Base-by-base conservation (phyloP, 2,797 vertebrate genomes). In the Pempheris klunzingeri region DNA sequence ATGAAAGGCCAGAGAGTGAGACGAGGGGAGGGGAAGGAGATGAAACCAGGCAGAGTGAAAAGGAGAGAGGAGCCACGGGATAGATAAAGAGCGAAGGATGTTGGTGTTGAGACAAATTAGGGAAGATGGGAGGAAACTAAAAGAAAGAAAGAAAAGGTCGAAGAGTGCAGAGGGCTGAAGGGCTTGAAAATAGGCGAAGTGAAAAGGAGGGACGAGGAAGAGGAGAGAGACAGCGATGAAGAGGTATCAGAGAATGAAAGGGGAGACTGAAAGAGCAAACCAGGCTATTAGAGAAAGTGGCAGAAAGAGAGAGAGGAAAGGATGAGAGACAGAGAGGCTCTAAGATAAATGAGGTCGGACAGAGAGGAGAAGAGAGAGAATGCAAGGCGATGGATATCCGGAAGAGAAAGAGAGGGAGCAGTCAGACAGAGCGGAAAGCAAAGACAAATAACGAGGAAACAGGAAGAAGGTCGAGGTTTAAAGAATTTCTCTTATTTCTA, bases 311-410 rank as follows among this genome's bases (percentile, higher is more conserved):
- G 68, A 54, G 26, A 47, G 53, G 41, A 46, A 34, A 63, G 71
- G 34, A 55, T 5, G 69, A 46, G 76, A 67, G 78, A 70, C 41
- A 39, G 50, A 55, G 72, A 78, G 84, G 64, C 75, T 77, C 39
- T 66, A 74, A 83, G 78, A 90, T 77, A 82, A 88, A 91, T 75
- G 66, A 88, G 83, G 73, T 74, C 36, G 13, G 80, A 86, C 69
- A 77, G 53, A 67, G 64, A 74, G 64, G 70, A 77, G 43, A 44
- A 41, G 36, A 5, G 28, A 26, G n/a, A n/a, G n/a, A n/a, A n/a
- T n/a, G n/a, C n/a, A 57, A 66, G 28, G 66, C 43, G 24, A 73
- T 41, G 59, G 65, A 75, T 63, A 75, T 72, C 77, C 7, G 14
- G 54, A 46, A 46, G 64, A 72, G 59, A 78, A 66, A 61, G 65